These are phyloP conservation scores for Molossus molossus DNA, from an alignment of 2,797 vertebrate genomes.

Conservation along the genomic window DNA sequence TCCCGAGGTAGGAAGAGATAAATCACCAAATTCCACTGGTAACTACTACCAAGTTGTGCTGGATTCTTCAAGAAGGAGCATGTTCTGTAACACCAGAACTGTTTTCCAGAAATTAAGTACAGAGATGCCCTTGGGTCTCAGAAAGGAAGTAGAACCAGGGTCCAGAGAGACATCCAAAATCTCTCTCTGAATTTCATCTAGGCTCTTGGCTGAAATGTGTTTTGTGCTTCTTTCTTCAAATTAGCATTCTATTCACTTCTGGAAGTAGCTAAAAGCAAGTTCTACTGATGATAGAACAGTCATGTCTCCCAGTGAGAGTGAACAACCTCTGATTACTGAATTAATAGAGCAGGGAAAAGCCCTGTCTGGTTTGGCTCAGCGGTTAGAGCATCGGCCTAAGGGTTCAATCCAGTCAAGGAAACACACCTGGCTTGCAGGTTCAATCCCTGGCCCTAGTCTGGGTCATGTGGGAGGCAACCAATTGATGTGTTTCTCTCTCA, in stretches of 20 bases:
- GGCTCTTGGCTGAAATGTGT: neutral
- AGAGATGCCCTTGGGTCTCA: neutral
- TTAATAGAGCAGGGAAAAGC: too few relatives aligned
- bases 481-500: too few relatives aligned
- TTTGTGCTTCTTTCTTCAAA: neutral
- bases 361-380: too few relatives aligned
- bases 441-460: too few relatives aligned
- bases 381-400: too few relatives aligned
- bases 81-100: neutral
- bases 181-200: neutral
- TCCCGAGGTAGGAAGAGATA: conserved; percentile 10
- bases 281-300: neutral
- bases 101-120: conserved; percentile 32
- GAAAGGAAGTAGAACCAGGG: neutral
- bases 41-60: neutral
- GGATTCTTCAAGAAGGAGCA: conserved; percentile 17
- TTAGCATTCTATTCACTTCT: conserved; percentile 7
- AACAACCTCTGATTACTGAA: neutral
- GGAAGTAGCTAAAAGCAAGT: neutral
- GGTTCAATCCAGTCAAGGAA: too few relatives aligned
- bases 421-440: too few relatives aligned
- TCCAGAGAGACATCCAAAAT: conserved; percentile 3
- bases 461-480: too few relatives aligned
- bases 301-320: neutral
- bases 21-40: neutral